Evolutionary conservation across 2,888 invertebrate species (phyloP).

Genomic region (Nycteola revayana): DNA sequence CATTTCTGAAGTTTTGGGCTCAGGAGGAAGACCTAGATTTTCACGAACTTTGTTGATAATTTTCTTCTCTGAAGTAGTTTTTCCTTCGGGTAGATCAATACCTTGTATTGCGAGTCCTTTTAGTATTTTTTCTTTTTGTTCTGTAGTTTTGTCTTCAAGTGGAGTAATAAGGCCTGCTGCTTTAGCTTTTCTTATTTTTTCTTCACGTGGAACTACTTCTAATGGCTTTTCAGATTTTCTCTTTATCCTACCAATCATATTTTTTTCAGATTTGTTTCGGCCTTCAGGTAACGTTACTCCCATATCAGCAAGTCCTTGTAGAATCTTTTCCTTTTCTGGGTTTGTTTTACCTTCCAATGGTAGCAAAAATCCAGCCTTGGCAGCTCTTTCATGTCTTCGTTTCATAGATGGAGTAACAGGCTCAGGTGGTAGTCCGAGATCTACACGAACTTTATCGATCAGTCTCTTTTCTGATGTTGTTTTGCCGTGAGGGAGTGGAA

Average conservation of each 20-base stretch:
- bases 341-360: conserved; percentile 7
- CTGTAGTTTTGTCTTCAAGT: conserved; percentile 12
- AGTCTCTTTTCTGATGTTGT: conserved; percentile 19
- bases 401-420: conserved; percentile 2
- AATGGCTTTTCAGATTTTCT: background rate
- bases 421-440: conserved; percentile 6
- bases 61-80: conserved; percentile 11
- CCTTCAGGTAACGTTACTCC: conserved; percentile 4
- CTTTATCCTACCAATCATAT: conserved; percentile 1
- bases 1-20: conserved; percentile 9
- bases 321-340: conserved; percentile 4
- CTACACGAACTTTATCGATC: conserved; percentile 19
- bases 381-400: conserved; percentile 2
- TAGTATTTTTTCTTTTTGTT: conserved; percentile 27
- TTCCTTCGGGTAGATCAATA: background rate
- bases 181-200: conserved; percentile 7
- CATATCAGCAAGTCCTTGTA: conserved; percentile 1
- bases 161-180: conserved; percentile 12
- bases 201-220: background rate
- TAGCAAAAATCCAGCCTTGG: conserved; percentile 7
- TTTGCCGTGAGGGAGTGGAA: conserved; percentile 4
- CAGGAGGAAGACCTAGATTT: conserved; percentile 16
- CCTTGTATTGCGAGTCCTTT: conserved; percentile 1
- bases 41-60: conserved; percentile 7
- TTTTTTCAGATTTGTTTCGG: conserved; percentile 5